A percentile compares a stretch with the other conserved stretches of the same genome.
Evolutionary conservation across 2,888 invertebrate genomes (phyloP).

Genomic region (Drosophila paramelanica): DNA sequence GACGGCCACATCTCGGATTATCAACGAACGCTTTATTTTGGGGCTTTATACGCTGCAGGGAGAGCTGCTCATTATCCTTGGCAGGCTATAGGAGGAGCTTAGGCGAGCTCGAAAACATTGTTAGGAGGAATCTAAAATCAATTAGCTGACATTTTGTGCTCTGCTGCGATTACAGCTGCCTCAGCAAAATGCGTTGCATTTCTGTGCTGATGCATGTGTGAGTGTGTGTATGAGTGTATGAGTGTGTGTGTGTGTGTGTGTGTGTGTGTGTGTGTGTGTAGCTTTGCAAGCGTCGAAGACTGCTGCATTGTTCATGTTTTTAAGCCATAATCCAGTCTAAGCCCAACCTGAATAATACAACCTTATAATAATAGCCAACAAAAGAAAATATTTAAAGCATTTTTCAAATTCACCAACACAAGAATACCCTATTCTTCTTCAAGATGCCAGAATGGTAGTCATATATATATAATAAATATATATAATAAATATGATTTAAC

Average conservation of each 20-base stretch:
- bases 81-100: conserved; percentile 27
- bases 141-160: conserved; percentile 42
- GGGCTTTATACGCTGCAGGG: conserved; percentile 11
- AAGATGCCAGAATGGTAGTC: too few relatives aligned
- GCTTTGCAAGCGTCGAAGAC: conserved; percentile 34
- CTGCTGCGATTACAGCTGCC: conserved; percentile 19
- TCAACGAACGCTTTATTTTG: conserved; percentile 15
- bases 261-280: neutral
- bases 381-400: conserved; percentile 3
- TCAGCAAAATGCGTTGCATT: conserved; percentile 22
- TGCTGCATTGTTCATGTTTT: conserved; percentile 43
- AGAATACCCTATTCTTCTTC: neutral
- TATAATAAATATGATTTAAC: too few relatives aligned
- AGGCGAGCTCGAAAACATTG: conserved; percentile 31
- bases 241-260: neutral
- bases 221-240: too few relatives aligned
- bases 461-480: too few relatives aligned
- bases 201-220: neutral
- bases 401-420: neutral
- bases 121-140: conserved; percentile 38
- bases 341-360: conserved; percentile 19
- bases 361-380: conserved; percentile 19
- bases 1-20: neutral
- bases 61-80: conserved; percentile 33
- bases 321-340: conserved; percentile 45